These are phyloP conservation scores for Drosophila flavopinicola DNA, from an alignment of 2,888 invertebrate genomes.

Conservation along the genomic window DNA sequence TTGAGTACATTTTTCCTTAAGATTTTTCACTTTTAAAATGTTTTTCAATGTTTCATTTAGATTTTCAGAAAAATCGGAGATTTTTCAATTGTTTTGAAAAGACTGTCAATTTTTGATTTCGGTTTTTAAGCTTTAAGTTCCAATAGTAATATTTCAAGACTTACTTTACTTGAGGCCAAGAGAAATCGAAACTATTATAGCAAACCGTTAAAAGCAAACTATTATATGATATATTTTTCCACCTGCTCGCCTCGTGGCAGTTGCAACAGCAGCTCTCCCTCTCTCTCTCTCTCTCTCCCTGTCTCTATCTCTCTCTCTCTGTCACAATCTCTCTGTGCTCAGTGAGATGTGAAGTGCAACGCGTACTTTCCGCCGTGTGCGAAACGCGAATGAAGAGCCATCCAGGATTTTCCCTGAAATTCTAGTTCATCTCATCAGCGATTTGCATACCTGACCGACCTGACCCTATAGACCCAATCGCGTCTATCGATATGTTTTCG, in stretches of 20 bases:
- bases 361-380: slow-evolving; percentile 63
- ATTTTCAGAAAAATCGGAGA: no score
- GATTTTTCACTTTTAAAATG: no score
- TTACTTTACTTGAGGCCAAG: background rate
- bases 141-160: no score
- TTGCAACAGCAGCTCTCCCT: slow-evolving; percentile 19
- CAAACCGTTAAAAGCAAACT: no score
- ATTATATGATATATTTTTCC: slow-evolving; percentile 33
- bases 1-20: no score
- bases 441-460: slow-evolving; percentile 68
- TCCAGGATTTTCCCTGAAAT: slow-evolving; percentile 70
- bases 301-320: background rate
- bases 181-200: no score
- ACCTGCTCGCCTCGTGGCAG: slow-evolving; percentile 57
- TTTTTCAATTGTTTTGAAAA: no score
- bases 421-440: slow-evolving; percentile 52
- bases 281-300: background rate
- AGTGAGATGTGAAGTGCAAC: slow-evolving; percentile 30
- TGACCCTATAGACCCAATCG: slow-evolving; percentile 13
- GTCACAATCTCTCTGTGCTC: no score
- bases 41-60: no score
- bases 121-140: no score
- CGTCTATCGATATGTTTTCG: slow-evolving; percentile 8
- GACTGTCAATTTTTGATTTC: no score
- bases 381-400: slow-evolving; percentile 68